Evolutionary conservation across 92 coral and sea anemone species (phyloP), one percentile per base, ranked within the genome.

Genomic region (Phenganax subtilis): DNA sequence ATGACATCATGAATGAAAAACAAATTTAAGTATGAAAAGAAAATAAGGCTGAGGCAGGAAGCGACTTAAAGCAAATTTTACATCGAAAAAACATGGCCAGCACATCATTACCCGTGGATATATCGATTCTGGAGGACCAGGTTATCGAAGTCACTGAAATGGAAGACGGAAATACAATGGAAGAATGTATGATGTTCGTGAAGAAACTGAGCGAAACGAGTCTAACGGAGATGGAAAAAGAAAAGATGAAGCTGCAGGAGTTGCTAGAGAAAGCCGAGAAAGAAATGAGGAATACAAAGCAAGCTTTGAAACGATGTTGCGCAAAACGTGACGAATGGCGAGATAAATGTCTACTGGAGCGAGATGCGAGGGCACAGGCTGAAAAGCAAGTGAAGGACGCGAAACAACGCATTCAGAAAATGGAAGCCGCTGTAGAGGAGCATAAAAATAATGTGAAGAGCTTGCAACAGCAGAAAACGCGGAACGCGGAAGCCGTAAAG

Each of bases 121-220:
- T 94, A 82, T 87, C 98, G 0, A 94, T 94, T 60, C 88, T 92
- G 76, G 98, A 92, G 17, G 91, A 94, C 76, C 90, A 91, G 27
- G 97, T 94, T 44, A 78, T 94, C 27, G 93, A 94, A 73, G 98
- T 94, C 54, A 87, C 88, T 54, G 98, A 94, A 69, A 88, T 92
- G 44, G 89, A 94, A 28, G 98, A 94, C 16, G 96, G 47, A 5
- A 37, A 37, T 37, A 37, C 98, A 8, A 57, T 92, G 59, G 92
- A 94, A 55, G 98, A 94, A 75, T 92, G 98, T 57, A 91, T 94
- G 92, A 94, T 94, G 98, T 89, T 94, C 75, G 98, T 94, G 31
- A 91, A 94, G 83, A 94, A 94, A 80, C 68, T 94, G 86, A 94
- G 98, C 76, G 97, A 92, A 66, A 94, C 97, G 51, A 94, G 96